These are phyloP conservation scores for Catharus bicknelli DNA, from an alignment of 2,113 vertebrate genomes.

Conservation along the genomic window DNA sequence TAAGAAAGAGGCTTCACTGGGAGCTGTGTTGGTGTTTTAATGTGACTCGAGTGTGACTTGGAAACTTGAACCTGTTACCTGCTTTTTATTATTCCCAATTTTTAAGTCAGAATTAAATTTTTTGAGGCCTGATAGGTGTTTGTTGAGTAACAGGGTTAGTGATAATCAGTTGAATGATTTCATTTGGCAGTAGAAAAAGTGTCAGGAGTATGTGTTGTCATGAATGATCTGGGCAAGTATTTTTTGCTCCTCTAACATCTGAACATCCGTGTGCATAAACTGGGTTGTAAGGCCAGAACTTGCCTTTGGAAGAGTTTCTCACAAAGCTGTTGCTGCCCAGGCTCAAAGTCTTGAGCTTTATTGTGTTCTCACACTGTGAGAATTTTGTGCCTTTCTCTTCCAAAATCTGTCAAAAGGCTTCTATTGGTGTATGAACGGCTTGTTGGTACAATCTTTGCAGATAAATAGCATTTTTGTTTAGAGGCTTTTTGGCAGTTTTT, in stretches of 20 bases:
- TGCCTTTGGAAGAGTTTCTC: not conserved
- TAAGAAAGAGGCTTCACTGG: not conserved
- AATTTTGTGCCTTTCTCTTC: not conserved
- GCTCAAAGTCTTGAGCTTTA: not conserved
- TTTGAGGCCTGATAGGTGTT: not conserved
- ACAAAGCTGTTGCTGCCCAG: not conserved
- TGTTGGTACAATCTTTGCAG: not conserved
- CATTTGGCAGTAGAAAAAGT: not conserved
- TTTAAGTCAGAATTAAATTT: not conserved
- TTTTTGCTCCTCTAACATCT: not conserved
- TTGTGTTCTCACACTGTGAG: not conserved
- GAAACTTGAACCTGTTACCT: not conserved
- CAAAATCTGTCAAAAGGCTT: not conserved
- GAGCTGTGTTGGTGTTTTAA: not conserved
- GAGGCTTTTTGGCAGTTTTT: not conserved
- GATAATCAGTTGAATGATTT: not conserved
- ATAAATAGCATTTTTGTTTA: not conserved
- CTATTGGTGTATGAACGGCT: not conserved
- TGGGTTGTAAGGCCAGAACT: not conserved
- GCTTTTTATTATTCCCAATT: not conserved
- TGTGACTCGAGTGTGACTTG: not conserved
- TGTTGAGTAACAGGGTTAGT: not conserved
- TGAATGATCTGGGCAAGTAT: not conserved
- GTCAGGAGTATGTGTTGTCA: not conserved
- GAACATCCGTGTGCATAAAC: not conserved